Conservation (phyloP, 2,888 invertebrate genomes). For the Trachelus stipa region DNA sequence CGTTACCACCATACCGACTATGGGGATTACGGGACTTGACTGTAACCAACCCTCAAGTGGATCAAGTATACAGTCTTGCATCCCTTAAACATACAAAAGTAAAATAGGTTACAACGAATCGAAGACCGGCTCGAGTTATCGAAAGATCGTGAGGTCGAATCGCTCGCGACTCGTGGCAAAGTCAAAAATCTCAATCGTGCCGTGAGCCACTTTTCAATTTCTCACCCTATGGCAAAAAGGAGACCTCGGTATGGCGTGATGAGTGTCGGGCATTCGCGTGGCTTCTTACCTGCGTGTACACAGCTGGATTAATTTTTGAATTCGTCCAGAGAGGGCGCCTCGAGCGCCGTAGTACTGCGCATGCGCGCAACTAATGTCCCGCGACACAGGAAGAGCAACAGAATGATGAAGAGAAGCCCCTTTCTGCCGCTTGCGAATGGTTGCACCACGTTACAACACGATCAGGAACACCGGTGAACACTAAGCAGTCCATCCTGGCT, state of each 20-base stretch:
- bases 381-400: not conserved
- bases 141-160: not conserved
- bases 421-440: not conserved
- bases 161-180: slow-evolving; percentile 9
- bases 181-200: slow-evolving; percentile 44
- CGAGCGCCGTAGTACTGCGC: not conserved
- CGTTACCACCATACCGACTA: slow-evolving; percentile 52
- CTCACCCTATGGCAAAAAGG: slow-evolving; percentile 34
- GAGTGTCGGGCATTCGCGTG: slow-evolving; percentile 13
- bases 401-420: not conserved
- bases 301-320: slow-evolving; percentile 16
- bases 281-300: slow-evolving; percentile 26
- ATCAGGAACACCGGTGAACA: not conserved
- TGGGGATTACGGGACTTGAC: not conserved
- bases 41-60: not conserved
- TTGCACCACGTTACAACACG: not conserved
- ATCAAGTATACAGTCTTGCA: not conserved
- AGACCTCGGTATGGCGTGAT: slow-evolving; percentile 25
- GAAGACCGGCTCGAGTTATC: not conserved
- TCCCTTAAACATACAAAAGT: not conserved
- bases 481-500: slow-evolving; percentile 1
- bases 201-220: slow-evolving; percentile 46
- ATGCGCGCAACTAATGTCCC: not conserved
- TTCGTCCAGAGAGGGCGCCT: slow-evolving; percentile 1
- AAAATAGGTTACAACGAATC: not conserved